These are phyloP conservation scores for Pollenia griseotomentosa DNA, from an alignment of 2,888 invertebrate genomes.

Conservation along the genomic window DNA sequence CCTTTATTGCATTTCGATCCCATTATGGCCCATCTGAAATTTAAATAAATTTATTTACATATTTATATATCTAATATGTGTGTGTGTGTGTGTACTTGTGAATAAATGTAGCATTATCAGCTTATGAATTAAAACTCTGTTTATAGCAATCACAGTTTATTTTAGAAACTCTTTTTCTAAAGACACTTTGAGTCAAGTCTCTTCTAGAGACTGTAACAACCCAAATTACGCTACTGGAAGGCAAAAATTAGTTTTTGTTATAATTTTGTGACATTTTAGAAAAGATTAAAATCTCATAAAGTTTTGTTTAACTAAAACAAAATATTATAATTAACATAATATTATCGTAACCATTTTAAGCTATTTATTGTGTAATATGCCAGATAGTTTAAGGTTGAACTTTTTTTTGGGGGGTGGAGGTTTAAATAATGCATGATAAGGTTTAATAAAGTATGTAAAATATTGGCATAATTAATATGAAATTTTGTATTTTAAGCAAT, in stretches of 20 bases:
- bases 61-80: not conserved
- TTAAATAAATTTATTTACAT: slow-evolving; percentile 8
- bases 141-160: not conserved
- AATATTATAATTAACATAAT: slow-evolving; percentile 23
- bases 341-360: slow-evolving; percentile 7
- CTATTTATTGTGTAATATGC: not conserved
- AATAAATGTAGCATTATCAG: not conserved
- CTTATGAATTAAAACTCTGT: not conserved
- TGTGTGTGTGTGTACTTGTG: not conserved
- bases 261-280: not conserved
- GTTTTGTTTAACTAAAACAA: not conserved
- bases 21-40: slow-evolving; percentile 3
- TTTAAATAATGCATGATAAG: not conserved
- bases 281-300: slow-evolving; percentile 3
- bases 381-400: not conserved
- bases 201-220: not conserved
- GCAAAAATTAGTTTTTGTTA: not conserved
- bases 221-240: not conserved
- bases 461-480: no score
- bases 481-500: no score
- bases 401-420: not conserved
- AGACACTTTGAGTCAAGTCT: not conserved
- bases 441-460: no score
- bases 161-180: not conserved
- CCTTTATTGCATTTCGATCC: slow-evolving; percentile 1